Conservation (phyloP, 2,797 vertebrate species). For the Danio aesculapii region DNA sequence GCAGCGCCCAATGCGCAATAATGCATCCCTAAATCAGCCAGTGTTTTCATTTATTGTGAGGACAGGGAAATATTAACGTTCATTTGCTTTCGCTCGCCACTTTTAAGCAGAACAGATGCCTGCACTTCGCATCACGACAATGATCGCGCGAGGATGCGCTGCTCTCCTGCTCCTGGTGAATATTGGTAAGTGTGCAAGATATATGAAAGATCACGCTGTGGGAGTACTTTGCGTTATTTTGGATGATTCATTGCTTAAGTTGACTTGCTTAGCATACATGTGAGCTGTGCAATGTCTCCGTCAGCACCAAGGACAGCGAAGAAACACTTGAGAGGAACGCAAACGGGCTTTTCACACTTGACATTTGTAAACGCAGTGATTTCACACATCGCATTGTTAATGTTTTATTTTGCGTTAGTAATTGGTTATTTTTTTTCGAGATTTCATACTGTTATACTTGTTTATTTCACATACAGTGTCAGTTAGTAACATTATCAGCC, state of each 20-base stretch:
- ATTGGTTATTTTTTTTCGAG: background rate
- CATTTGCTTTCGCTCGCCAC: conserved; percentile 57
- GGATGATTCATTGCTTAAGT: background rate
- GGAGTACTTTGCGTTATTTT: conserved; percentile 20
- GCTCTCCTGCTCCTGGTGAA: conserved; percentile 67
- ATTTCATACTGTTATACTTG: background rate
- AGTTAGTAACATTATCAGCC: background rate
- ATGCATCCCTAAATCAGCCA: conserved; percentile 66
- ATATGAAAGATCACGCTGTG: background rate
- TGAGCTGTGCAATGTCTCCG: conserved; percentile 9
- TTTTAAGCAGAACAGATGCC: conserved; percentile 60
- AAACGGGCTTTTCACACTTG: background rate
- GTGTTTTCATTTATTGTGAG: background rate
- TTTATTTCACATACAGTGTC: background rate
- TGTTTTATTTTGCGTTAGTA: background rate
- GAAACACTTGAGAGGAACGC: conserved; percentile 5
- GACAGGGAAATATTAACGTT: conserved; percentile 5
- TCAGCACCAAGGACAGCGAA: conserved; percentile 80
- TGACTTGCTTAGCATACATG: background rate
- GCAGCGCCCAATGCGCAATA: conserved; percentile 61
- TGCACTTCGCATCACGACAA: conserved; percentile 62
- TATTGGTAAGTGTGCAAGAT: conserved; percentile 74
- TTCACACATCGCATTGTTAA: background rate
- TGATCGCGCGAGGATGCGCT: conserved; percentile 74
- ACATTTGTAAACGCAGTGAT: background rate